Evolutionary conservation across 2,888 invertebrate genomes (phyloP).

Genomic region (Xestia c-nigrum): DNA sequence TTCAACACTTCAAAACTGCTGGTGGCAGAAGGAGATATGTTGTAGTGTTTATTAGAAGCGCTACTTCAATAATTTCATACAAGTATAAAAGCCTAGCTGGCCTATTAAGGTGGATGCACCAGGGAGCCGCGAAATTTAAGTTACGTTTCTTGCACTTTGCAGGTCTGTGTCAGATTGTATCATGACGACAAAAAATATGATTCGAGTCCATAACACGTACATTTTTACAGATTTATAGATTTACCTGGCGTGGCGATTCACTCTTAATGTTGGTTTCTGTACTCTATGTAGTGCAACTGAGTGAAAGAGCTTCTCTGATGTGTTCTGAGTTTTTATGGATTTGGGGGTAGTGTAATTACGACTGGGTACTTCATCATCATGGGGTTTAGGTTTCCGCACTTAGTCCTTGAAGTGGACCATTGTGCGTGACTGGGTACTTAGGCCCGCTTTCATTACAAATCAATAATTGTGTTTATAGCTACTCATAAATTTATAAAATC

Average conservation of each 20-base stretch:
- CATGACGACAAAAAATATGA: no score
- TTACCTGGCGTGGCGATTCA: no score
- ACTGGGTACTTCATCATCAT: background rate
- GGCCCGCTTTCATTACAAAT: background rate
- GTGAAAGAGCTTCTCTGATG: background rate
- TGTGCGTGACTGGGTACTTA: background rate
- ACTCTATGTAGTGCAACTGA: background rate
- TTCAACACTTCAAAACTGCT: background rate
- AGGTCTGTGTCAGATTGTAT: no score
- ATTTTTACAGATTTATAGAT: no score
- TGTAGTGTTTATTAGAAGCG: background rate
- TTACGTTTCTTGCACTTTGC: no score
- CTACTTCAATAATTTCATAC: no score
- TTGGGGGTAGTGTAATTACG: background rate
- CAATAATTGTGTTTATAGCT: background rate
- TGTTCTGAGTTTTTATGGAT: background rate
- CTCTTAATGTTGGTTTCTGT: background rate
- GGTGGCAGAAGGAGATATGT: background rate
- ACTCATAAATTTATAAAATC: background rate
- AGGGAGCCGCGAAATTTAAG: no score
- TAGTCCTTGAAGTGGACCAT: no score
- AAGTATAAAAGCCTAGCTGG: background rate
- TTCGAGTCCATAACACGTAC: no score
- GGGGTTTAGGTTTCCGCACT: no score
- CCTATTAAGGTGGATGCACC: background rate